Evolutionary conservation across 2,113 vertebrate genomes (phyloP).

Genomic region (Sebastes schlegelii): DNA sequence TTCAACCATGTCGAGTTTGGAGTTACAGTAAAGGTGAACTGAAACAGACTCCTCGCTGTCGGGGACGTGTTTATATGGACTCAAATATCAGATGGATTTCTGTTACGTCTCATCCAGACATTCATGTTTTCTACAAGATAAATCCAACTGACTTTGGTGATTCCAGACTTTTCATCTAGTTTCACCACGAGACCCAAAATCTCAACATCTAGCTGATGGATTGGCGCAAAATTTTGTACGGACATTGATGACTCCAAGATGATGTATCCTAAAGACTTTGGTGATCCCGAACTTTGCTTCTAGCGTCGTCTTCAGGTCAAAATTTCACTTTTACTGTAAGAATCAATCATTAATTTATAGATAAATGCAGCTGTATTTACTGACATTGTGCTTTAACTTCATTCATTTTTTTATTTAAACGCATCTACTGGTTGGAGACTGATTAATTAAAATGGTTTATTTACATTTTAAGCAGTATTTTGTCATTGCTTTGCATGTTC

Average conservation of each 20-base stretch:
- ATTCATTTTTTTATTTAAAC: not conserved
- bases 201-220: not conserved
- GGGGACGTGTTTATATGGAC: not conserved
- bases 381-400: too few relatives aligned
- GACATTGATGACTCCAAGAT: not conserved
- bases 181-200: too few relatives aligned
- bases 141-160: not conserved
- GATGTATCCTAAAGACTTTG: not conserved
- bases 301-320: too few relatives aligned
- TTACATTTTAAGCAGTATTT: too few relatives aligned
- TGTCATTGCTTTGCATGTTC: too few relatives aligned
- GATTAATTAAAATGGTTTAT: not conserved
- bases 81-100: not conserved
- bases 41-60: not conserved
- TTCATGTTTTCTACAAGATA: not conserved
- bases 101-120: not conserved
- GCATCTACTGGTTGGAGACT: not conserved
- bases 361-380: not conserved
- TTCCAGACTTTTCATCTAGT: too few relatives aligned
- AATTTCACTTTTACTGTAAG: not conserved
- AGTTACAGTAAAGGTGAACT: slow-evolving; percentile 58
- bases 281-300: not conserved
- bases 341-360: not conserved
- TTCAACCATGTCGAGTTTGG: slow-evolving; percentile 86
- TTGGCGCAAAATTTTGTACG: not conserved